Evolutionary conservation across 1,140 invertebrate species (phyloP).

Genomic region (Thaumatotibia leucotreta): DNA sequence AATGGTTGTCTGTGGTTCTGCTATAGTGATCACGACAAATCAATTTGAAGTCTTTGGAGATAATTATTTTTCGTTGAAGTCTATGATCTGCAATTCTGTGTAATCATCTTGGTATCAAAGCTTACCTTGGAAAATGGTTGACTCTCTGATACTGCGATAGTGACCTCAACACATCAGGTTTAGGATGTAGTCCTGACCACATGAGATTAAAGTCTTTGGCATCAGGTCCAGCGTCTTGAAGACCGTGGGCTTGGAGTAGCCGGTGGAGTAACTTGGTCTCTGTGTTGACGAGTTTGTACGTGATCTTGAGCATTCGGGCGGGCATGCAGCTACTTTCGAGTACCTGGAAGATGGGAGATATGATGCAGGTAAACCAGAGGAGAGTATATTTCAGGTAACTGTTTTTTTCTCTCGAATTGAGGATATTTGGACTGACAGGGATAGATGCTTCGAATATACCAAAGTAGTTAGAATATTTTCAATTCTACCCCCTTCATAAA

Average conservation of each 20-base stretch:
- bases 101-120: conserved; percentile 10
- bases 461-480: no score
- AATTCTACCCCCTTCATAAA: no score
- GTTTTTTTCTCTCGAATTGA: no score
- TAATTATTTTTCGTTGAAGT: background rate
- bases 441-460: no score
- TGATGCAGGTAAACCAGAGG: conserved; percentile 23
- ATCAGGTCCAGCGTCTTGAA: conserved; percentile 80
- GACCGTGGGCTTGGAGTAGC: conserved; percentile 84
- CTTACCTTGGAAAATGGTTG: conserved; percentile 94
- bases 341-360: conserved; percentile 44
- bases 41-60: background rate
- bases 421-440: no score
- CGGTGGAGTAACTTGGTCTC: conserved; percentile 87
- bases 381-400: no score
- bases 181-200: conserved; percentile 94
- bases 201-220: conserved; percentile 90
- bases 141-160: conserved; percentile 91
- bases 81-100: background rate
- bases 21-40: conserved; percentile 59
- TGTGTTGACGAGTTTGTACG: conserved; percentile 88
- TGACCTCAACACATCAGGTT: conserved; percentile 89
- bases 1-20: conserved; percentile 92
- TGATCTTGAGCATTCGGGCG: conserved; percentile 84
- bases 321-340: conserved; percentile 78